Evolutionary conservation across 92 coral and sea anemone species (phyloP), one percentile per base, ranked within the genome.

Genomic region (Phenganax marumi): DNA sequence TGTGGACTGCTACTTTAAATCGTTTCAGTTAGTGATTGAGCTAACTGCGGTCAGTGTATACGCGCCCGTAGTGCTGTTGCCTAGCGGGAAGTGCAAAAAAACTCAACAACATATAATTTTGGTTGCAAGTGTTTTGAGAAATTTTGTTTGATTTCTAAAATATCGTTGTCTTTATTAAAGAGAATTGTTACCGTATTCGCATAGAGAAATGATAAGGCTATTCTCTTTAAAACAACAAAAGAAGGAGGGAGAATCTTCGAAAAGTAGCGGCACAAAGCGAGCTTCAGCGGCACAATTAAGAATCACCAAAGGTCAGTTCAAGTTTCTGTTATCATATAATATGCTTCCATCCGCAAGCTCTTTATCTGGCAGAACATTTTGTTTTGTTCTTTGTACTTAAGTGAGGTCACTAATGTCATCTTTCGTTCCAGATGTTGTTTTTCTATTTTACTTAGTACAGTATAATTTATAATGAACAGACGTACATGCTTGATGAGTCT

Each of bases 221-320:
- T 95, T 95, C 81, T 89, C 96, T 57, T 89, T 95, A 47, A 95
- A 95, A 80, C 96, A 95, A 87, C 98, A 95, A 77, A 95, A 95
- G 87, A 95, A 95, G 76, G 98, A 95, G 79, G 98, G 98, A 53
- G 98, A 95, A 72, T 92, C 97, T 62, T 90, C 98, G 50, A 95
- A 89, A 84, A 65, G 82, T 33, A 90, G 89, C 81, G 98, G 98
- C 60, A 61, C 91, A 33, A 95, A 95, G 83, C 87, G 98, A 88
- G 98, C 98, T 86, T 95, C 98, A 79, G 98, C 98, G 52, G 98
- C 98, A 47, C 97, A 92, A 79, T 81, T 95, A 81, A 88, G 98
- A 88, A 91, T 95, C 79, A 91, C 93, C 55, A 95, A 92, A 95
- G 98, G 98, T 94, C 91, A 86, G 94, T 77, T 33, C 43, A 33